Percentiles rank a stretch among this genome's conserved stretches.
Conservation (phyloP, 1,140 invertebrate genomes). For the Zaprionus ornatus region DNA sequence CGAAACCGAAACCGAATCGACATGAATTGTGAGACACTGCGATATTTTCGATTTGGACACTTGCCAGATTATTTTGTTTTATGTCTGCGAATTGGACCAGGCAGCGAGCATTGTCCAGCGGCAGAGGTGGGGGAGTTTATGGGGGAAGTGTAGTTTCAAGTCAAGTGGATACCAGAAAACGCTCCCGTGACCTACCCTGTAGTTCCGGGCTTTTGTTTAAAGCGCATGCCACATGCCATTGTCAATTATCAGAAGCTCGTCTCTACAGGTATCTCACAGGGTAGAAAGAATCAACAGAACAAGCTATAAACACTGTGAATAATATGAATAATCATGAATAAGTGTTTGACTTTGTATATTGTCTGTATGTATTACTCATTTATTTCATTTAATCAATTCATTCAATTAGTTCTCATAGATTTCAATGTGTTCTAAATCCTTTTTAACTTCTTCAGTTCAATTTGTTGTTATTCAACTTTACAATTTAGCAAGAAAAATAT, state of each 20-base stretch:
- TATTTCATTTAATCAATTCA: no score
- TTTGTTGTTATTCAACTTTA: no score
- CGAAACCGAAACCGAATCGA: background rate
- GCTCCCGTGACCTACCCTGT: constrained; percentile 99
- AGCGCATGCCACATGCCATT: constrained; percentile 85
- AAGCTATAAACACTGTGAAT: constrained; percentile 1
- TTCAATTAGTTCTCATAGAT: no score
- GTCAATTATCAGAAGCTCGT: constrained; percentile 97
- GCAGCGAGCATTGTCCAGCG: background rate
- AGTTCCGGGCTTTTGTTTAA: constrained; percentile 99
- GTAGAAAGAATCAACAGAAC: constrained; percentile 74
- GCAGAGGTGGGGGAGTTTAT: background rate
- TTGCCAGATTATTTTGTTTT: constrained; percentile 48
- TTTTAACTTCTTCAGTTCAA: no score
- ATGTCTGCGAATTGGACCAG: constrained; percentile 4
- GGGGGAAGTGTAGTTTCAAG: background rate
- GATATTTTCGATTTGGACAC: constrained; percentile 29
- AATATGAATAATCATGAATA: background rate
- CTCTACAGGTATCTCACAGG: constrained; percentile 99
- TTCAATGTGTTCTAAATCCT: no score
- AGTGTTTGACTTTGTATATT: background rate
- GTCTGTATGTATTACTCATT: no score
- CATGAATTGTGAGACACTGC: constrained; percentile 19
- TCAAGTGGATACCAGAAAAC: constrained; percentile 79
- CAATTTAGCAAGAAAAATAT: no score